Base-by-base conservation (phyloP, 2,113 vertebrate species). In the Chaetodon auriga region DNA sequence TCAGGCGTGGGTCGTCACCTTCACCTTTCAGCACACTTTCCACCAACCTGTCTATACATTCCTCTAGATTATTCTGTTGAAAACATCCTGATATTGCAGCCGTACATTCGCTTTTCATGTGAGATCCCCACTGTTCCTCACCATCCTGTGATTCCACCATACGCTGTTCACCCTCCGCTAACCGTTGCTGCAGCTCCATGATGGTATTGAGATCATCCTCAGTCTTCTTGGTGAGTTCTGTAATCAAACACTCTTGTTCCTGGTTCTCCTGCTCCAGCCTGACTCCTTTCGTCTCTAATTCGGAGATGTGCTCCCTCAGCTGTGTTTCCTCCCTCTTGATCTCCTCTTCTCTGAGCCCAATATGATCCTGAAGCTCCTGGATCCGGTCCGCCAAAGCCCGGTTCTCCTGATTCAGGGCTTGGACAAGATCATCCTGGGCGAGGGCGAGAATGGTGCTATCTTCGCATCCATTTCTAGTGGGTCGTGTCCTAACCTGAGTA, bases 351-450 rank as follows among this genome's bases (percentile, higher is more conserved):
- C 84, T 69, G 14, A 85, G 64, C 63, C 90, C 81, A 71, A 86
- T 85, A 64, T 91, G 88, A 74, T 25, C n/a, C 69, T 94, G 82
- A 68, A 94, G 13, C 81, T 88, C 30, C 38, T 62, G 88, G 21
- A 95, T 94, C 25, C 87, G 85, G 6, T 86, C 68, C 0, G 88
- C 91, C 80, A 95, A 68, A n/a, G 91, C 93, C 18, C 90, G 75
- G 79, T 95, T 95, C 89, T 95, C 95, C 73, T 89, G 90, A 79
- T 95, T 95, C 49, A 95, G 74, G 9, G 91, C 90, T 41, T 89
- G 85, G 51, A 80, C 74, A 0, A 94, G 88, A 62, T 90, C 89
- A n/a, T 90, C 85, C 49, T 81, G 77, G n/a, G 58, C 21, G 7
- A 76, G 46, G 45, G 69, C 1, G 13, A 79, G 68, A 75, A 62